A percentile compares a stretch with the other conserved stretches of the same genome.
Evolutionary conservation across 2,888 invertebrate species (phyloP).

Genomic region (Leucophenga maculata): DNA sequence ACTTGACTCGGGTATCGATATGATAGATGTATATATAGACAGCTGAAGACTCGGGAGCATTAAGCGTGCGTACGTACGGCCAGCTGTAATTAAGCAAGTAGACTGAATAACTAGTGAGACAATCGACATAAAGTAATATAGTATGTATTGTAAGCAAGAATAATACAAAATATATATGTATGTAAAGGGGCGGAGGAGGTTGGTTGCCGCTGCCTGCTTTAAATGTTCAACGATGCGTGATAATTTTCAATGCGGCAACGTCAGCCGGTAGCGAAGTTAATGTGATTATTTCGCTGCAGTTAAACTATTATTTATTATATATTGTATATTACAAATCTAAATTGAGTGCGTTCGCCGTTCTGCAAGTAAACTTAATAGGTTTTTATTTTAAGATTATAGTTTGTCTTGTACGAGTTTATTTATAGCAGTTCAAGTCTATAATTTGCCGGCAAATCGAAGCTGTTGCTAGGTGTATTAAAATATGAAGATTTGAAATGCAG

Average conservation of each 20-base stretch:
- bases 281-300: background rate
- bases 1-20: conserved; percentile 23
- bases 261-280: conserved; percentile 6
- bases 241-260: conserved; percentile 39
- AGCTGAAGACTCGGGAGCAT: conserved; percentile 32
- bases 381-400: too few relatives aligned
- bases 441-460: too few relatives aligned
- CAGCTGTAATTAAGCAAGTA: conserved; percentile 49
- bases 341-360: too few relatives aligned
- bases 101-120: background rate
- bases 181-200: too few relatives aligned
- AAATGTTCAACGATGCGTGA: conserved; percentile 39
- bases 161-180: too few relatives aligned
- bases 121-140: background rate
- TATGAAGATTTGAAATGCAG: too few relatives aligned
- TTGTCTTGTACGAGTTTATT: too few relatives aligned
- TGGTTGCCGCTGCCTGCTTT: background rate
- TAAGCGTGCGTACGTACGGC: conserved; percentile 12
- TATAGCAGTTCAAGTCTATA: too few relatives aligned
- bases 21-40: conserved; percentile 48
- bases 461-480: too few relatives aligned
- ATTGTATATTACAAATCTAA: background rate
- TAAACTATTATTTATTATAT: background rate
- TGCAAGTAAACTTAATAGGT: too few relatives aligned
- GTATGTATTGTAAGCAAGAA: too few relatives aligned